A percentile compares a stretch with the other conserved stretches of the same genome.
Conservation (phyloP, 2,797 vertebrate genomes). For the Acanthurus tractus region DNA sequence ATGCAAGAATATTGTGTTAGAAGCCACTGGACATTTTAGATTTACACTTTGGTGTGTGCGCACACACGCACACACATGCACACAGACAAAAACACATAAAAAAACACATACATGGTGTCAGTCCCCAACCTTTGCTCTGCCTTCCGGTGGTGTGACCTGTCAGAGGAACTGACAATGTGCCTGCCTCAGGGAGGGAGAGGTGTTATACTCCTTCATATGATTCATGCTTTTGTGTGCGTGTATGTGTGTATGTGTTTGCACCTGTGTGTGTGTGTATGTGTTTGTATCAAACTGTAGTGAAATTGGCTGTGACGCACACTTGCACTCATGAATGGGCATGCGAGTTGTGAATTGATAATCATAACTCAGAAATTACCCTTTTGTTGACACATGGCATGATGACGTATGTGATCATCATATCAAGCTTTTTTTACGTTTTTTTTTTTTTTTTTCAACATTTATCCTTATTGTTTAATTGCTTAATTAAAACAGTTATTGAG, state of each 20-base stretch:
- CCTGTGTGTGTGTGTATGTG: background rate
- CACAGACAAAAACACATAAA: conserved; percentile 16
- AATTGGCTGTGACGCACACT: background rate
- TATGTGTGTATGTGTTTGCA: background rate
- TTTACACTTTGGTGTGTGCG: too few relatives aligned
- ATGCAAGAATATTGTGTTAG: conserved; percentile 1
- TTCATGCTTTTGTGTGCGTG: conserved; percentile 12
- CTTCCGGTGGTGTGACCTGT: conserved; percentile 44
- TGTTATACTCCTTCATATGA: conserved; percentile 45
- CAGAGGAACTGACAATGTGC: conserved; percentile 42
- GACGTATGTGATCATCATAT: background rate
- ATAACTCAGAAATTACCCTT: background rate
- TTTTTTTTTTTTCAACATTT: background rate
- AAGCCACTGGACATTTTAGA: background rate
- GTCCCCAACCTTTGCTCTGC: conserved; percentile 33
- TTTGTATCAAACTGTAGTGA: background rate
- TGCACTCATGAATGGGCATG: background rate
- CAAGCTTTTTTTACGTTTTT: background rate
- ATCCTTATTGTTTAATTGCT: background rate
- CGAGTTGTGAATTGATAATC: background rate
- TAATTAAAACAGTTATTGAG: background rate
- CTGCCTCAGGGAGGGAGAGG: conserved; percentile 46
- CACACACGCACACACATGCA: background rate
- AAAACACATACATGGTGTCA: conserved; percentile 14
- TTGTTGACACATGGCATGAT: background rate